Conservation (phyloP, 23 tunicate genomes). For the Pegea sp. region DNA sequence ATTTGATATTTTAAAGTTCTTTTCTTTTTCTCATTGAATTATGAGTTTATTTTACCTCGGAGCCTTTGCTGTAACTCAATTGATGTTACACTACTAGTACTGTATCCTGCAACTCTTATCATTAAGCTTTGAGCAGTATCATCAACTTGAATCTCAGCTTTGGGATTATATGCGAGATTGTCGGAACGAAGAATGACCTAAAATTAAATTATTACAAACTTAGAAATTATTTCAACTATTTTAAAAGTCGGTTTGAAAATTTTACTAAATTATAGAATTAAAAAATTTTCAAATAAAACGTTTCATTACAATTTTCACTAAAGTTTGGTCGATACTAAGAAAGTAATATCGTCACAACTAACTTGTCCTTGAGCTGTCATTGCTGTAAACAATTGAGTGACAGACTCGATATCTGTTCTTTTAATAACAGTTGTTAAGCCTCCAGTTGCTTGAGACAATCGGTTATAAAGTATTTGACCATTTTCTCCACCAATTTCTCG, state of each 20-base stretch:
- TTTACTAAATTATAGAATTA: too few species aligned
- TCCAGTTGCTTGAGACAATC: slow-evolving; percentile 18
- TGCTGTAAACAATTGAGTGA: slow-evolving; percentile 27
- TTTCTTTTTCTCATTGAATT: too few species aligned
- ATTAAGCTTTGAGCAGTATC: not conserved
- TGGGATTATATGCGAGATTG: not conserved
- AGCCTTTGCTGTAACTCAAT: too few species aligned
- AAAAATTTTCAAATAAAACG: too few species aligned
- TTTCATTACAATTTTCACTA: too few species aligned
- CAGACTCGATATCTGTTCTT: slow-evolving; percentile 14
- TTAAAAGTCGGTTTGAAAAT: too few species aligned
- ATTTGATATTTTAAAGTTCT: too few species aligned
- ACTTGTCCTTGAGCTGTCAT: slow-evolving; percentile 66
- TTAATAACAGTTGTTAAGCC: slow-evolving; percentile 27
- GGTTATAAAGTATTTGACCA: slow-evolving; percentile 21
- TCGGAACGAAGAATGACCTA: not conserved
- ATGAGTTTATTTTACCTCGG: too few species aligned
- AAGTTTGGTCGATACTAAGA: too few species aligned
- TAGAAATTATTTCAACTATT: too few species aligned
- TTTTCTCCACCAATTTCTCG: not conserved
- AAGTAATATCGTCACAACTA: slow-evolving; percentile 2
- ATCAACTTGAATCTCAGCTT: not conserved
- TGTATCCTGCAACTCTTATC: slow-evolving; percentile 1
- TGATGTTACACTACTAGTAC: too few species aligned
- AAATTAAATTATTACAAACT: too few species aligned